Conservation (phyloP, 2,888 invertebrate genomes). For the Tachina lurida region DNA sequence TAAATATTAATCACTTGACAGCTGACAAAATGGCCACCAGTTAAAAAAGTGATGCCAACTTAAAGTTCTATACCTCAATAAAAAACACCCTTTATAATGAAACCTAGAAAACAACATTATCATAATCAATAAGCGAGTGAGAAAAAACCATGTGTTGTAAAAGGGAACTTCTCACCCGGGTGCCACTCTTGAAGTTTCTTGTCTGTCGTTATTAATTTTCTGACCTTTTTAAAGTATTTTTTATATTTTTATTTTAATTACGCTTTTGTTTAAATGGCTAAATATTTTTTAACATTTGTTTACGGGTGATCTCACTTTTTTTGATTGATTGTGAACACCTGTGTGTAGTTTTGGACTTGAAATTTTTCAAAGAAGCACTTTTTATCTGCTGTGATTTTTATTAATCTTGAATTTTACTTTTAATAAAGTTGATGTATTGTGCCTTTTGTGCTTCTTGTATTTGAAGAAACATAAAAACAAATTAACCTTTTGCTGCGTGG, state of each 20-base stretch:
- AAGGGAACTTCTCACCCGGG: constrained; percentile 44
- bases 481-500: not conserved
- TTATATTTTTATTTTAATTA: constrained; percentile 24
- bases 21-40: too few relatives aligned
- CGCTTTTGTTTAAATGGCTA: constrained; percentile 63
- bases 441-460: constrained; percentile 1
- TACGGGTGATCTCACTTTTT: constrained; percentile 67
- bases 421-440: constrained; percentile 44
- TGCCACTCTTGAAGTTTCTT: constrained; percentile 48
- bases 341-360: constrained; percentile 55
- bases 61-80: too few relatives aligned
- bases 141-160: constrained; percentile 23
- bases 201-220: constrained; percentile 13
- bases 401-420: constrained; percentile 26
- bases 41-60: too few relatives aligned
- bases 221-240: not conserved
- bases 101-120: constrained; percentile 33
- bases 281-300: constrained; percentile 24
- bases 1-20: too few relatives aligned
- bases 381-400: constrained; percentile 42
- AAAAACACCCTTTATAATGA: too few relatives aligned
- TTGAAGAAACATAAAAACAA: not conserved
- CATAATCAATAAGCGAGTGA: constrained; percentile 3
- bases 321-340: constrained; percentile 70
- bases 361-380: constrained; percentile 47